Conservation (phyloP, 2,113 vertebrate species). For the Cheilinus undulatus region DNA sequence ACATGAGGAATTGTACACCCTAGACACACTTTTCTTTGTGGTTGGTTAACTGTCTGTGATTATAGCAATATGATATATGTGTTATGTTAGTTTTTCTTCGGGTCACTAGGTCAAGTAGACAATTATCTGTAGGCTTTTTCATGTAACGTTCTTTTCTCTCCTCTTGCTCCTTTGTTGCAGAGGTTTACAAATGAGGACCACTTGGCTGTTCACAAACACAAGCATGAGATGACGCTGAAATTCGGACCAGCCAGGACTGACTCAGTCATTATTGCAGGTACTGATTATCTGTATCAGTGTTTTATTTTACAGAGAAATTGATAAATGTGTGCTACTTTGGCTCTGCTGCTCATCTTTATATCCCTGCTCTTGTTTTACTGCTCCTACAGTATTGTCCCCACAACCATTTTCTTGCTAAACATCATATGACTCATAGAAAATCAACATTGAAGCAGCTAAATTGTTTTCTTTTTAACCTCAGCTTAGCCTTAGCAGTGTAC, state of each 20-base stretch:
- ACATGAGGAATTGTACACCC: constrained; percentile 42
- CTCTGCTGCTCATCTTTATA: no score
- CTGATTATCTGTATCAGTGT: no score
- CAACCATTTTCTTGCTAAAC: no score
- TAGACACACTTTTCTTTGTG: constrained; percentile 37
- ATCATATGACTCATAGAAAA: no score
- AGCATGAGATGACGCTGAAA: constrained; percentile 98
- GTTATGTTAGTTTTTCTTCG: constrained; percentile 42
- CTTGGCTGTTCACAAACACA: constrained; percentile 98
- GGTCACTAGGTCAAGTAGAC: constrained; percentile 23
- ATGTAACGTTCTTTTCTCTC: constrained; percentile 12
- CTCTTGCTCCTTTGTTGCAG: constrained; percentile 77
- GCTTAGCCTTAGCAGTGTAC: no score
- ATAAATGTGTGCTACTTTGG: no score
- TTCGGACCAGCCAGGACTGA: constrained; percentile 96
- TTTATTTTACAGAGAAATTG: no score
- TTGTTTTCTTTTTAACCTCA: no score
- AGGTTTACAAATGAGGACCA: constrained; percentile 99
- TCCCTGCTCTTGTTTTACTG: no score
- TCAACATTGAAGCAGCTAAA: no score
- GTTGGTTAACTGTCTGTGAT: constrained; percentile 41
- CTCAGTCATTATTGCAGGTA: constrained; percentile 99
- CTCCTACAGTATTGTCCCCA: no score
- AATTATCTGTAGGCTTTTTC: background rate
- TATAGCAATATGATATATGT: constrained; percentile 61